Base-by-base conservation (phyloP, 1,140 invertebrate species). In the Lepidurus packardi region DNA sequence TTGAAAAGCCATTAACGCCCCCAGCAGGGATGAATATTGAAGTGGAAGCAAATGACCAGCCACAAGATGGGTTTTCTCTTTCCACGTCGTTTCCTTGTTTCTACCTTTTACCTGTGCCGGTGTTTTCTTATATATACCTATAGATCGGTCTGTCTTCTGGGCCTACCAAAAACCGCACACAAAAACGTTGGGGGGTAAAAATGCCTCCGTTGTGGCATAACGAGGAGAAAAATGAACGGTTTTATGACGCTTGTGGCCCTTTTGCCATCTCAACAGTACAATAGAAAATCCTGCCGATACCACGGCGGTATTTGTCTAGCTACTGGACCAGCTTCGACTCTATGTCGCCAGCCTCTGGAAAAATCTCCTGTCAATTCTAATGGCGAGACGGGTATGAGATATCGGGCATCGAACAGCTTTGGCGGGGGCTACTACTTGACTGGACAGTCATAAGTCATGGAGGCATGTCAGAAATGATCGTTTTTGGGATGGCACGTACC, bases 1-100 rank as follows among this genome's bases (percentile, higher is more conserved):
- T 65, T 65, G 53, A 65, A 7, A 65, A 65, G 53, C 53, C 53
- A 65, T 65, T 65, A 65, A 65, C 53, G 53, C 53, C 53, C 53
- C 53, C 53, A 65, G 53, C 53, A 65, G 53, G 53, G 53, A 65
- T 65, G 53, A 65, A 65, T 65, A 65, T 65, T 65, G 53, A 65
- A 65, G 53, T 65, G 53, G 53, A 65, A 65, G 53, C 53, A 65
- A 65, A 65, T 65, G 53, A 13, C 53, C 53, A 65, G 53, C 53
- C 53, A 65, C 53, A 65, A 65, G 53, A 65, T n/a, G 16, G 53
- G 53, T 65, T 13, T 13, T 10, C 16, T 65, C 21, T 65, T 65
- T 65, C 53, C 21, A n/a, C 13, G 16, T 13, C 53, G 45, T 4
- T 7, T 4, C 45, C 45, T 47, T 47, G 53, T 65, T 65, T 47